Evolutionary conservation across 2,888 invertebrate genomes (phyloP).

Genomic region (Drosophila paranaensis): DNA sequence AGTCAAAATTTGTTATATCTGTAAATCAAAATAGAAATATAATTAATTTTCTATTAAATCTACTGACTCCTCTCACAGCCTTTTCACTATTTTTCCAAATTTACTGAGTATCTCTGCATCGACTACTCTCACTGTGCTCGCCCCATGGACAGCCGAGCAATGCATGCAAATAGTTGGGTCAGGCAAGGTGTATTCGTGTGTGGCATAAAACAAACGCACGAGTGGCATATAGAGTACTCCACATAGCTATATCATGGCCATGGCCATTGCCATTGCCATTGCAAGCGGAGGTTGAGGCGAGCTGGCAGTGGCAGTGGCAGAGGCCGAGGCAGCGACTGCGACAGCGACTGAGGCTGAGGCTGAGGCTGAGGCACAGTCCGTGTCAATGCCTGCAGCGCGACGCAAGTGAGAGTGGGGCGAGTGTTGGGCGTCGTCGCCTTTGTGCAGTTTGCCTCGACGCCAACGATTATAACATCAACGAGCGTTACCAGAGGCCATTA

Average conservation of each 20-base stretch:
- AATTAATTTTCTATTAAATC: no score
- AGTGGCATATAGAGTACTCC: constrained; percentile 41
- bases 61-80: no score
- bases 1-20: no score
- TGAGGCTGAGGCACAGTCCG: constrained; percentile 39
- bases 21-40: no score
- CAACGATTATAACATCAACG: constrained; percentile 63
- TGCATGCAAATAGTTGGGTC: constrained; percentile 28
- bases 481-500: constrained; percentile 67
- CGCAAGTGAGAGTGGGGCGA: constrained; percentile 50
- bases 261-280: constrained; percentile 31
- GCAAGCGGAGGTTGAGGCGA: background rate
- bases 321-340: constrained; percentile 12
- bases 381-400: constrained; percentile 65
- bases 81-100: background rate
- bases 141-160: constrained; percentile 7
- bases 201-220: constrained; percentile 20
- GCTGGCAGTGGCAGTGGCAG: constrained; percentile 35
- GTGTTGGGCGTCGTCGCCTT: constrained; percentile 20
- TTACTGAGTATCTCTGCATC: background rate
- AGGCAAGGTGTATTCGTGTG: constrained; percentile 22
- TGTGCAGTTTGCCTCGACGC: constrained; percentile 47
- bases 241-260: constrained; percentile 54
- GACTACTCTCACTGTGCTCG: background rate
- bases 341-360: no score